Evolutionary conservation across 2,888 invertebrate species (phyloP), one percentile per base, ranked within the genome.

Genomic region (Cosmorhoe ocellata): DNA sequence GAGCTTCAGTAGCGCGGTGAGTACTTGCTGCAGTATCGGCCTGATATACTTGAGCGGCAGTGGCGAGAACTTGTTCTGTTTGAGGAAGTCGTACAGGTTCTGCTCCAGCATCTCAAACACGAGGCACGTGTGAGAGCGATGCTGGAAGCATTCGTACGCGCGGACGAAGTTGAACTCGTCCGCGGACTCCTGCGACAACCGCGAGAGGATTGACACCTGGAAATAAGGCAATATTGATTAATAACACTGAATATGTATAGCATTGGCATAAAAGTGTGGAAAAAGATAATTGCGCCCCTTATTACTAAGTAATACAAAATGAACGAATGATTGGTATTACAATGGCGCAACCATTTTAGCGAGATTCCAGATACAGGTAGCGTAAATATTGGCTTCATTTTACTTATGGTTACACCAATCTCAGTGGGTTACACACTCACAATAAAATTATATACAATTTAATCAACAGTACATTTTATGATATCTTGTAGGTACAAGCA

Each of bases 21-120:
- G 89, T 69, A 99, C 99, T 93, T 99, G 99, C 91, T 99, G 99
- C 74, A 99, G 93, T 74, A 99, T 99, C 51, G 99, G 99, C 81
- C 99, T 93, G 88, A 99, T 99, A 86, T 97, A 99, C 84, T 98
- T 99, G 64, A 99, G 93, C 47, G 99, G 99, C 76, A 99, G 91
- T 60, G 99, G 99, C 78, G 98, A 98, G 91, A 99, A 99, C 92
- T 99, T 99, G 91, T 99, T 99, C 91, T 99, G 98, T 85, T 99
- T 99, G 66, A 99, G 94, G 90, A 99, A 99, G 92, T 99, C 99
- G 90, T 99, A 99, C 65, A 99, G 92, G 91, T 99, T 99, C 92
- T 99, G 99, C 81, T 99, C 99, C 72, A 99, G 94, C 99, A 99
- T 99, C 91, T 99, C 99, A 85, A 99, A 99, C 79, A 99, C 99